phyloP scores from a whole-genome alignment of 2,113 vertebrate genomes.

The Pomatorhinus ruficollis region DNA sequence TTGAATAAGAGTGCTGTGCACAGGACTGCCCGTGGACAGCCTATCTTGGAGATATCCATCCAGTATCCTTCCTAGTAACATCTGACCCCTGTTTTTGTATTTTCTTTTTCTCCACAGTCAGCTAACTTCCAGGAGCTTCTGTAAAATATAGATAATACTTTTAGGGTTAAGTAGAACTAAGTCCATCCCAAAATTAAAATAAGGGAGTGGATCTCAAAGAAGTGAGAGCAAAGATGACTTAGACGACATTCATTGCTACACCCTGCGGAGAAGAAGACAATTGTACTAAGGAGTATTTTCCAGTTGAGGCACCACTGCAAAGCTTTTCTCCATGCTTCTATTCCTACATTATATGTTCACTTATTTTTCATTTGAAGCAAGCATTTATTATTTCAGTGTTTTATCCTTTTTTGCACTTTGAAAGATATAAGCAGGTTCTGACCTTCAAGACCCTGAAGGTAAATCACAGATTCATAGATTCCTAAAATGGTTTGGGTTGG shows the following conservation, averaged over 20 bases:
- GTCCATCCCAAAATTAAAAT: background rate
- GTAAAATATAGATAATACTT: background rate
- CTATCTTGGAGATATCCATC: background rate
- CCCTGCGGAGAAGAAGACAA: background rate
- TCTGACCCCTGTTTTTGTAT: background rate
- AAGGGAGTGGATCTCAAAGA: background rate
- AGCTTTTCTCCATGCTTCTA: background rate
- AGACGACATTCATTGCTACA: background rate
- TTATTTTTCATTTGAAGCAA: background rate
- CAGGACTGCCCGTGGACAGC: background rate
- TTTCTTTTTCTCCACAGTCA: background rate
- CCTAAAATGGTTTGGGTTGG: background rate
- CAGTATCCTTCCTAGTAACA: background rate
- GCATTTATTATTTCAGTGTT: background rate
- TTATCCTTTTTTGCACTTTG: background rate
- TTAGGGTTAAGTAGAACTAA: background rate
- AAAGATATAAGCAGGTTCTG: background rate
- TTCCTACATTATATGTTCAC: background rate
- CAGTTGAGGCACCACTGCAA: rapidly evolving
- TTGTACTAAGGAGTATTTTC: background rate
- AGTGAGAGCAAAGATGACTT: background rate
- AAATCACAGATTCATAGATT: background rate
- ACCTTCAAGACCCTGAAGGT: background rate
- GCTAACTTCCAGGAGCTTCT: background rate
- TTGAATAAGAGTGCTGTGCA: background rate